Conservation (phyloP, 2,113 vertebrate species). For the Chitala chitala region DNA sequence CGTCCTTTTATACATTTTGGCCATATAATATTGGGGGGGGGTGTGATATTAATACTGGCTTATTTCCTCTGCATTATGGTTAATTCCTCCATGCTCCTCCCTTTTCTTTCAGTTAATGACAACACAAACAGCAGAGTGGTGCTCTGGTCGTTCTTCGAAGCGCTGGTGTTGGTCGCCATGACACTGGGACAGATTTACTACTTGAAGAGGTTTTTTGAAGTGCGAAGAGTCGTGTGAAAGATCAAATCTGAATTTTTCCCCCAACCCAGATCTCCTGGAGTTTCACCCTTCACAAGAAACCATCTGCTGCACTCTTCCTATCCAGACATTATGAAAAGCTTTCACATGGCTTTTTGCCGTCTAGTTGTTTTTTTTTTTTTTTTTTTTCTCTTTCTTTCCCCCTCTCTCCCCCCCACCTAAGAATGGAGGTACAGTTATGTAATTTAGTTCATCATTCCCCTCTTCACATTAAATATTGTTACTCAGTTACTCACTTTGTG, state of each 20-base stretch:
- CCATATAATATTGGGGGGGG: background rate
- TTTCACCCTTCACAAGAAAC: background rate
- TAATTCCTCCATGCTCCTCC: conserved; percentile 15
- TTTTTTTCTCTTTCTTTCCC: background rate
- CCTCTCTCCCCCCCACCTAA: background rate
- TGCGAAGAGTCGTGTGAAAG: conserved; percentile 90
- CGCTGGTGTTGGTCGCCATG: conserved; percentile 97
- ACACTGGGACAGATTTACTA: conserved; percentile 99
- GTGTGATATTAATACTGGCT: background rate
- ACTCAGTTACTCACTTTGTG: too few species aligned
- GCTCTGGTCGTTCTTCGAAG: conserved; percentile 98
- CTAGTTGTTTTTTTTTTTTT: background rate
- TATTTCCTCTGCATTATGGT: background rate
- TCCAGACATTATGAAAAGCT: conserved; percentile 4
- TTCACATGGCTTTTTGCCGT: background rate
- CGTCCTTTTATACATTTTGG: background rate
- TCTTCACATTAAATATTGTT: background rate
- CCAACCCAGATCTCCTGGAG: background rate
- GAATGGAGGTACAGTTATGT: too few species aligned
- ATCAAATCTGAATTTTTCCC: conserved; percentile 38
- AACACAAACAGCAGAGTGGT: conserved; percentile 99
- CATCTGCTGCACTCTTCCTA: background rate
- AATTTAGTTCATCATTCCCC: background rate
- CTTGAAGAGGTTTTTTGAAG: conserved; percentile 99
- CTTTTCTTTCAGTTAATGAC: conserved; percentile 80